Evolutionary conservation across 2,113 vertebrate genomes (phyloP).

Genomic region (Psittacula cyanocephala): DNA sequence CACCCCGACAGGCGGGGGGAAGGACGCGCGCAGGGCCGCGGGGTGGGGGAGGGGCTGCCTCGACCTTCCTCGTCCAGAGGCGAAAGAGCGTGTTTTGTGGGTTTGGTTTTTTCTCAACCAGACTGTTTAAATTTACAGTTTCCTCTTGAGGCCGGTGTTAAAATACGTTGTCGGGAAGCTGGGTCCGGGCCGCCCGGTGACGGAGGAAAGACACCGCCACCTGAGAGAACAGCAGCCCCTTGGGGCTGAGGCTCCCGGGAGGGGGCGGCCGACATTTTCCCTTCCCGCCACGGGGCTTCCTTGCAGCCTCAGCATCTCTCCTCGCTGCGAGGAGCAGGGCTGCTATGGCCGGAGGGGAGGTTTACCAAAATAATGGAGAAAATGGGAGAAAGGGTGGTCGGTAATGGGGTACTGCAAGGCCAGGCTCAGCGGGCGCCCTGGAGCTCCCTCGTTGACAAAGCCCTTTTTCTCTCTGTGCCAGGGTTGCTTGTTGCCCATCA

Average conservation of each 20-base stretch:
- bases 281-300: neutral
- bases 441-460: neutral
- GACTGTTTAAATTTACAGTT: constrained; percentile 57
- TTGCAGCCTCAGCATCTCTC: no score
- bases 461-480: neutral
- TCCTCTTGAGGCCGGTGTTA: constrained; percentile 46
- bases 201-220: neutral
- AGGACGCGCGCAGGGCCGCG: neutral
- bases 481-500: accelerated
- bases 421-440: accelerated
- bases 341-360: neutral
- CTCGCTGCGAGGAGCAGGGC: neutral
- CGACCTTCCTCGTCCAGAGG: constrained; percentile 25
- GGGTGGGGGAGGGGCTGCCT: neutral
- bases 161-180: neutral
- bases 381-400: neutral
- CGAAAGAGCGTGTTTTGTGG: neutral
- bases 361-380: neutral
- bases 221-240: neutral
- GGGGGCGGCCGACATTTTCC: neutral
- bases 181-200: neutral
- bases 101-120: neutral
- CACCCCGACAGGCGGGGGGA: constrained; percentile 34
- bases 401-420: neutral
- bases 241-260: neutral